A percentile compares a stretch with the other conserved stretches of the same genome.
Conservation (phyloP, 1,140 invertebrate species). For the Aphelinus certus region DNA sequence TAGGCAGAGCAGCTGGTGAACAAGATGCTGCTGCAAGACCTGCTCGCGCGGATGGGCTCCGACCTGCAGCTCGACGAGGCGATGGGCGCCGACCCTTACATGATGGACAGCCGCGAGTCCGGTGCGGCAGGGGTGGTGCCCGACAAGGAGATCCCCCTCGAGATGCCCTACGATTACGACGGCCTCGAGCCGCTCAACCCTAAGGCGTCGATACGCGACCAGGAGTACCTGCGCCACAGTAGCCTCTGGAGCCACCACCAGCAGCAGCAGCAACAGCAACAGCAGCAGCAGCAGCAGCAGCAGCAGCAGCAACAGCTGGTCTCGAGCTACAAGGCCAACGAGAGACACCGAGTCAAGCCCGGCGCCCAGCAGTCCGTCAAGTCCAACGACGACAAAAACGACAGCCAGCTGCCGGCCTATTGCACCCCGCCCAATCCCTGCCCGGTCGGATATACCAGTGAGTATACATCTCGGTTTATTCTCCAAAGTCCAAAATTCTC, state of each 20-base stretch:
- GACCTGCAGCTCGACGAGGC: slow-evolving; percentile 65
- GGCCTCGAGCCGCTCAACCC: slow-evolving; percentile 70
- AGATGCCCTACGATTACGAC: slow-evolving; percentile 70
- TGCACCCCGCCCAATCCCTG: slow-evolving; percentile 99
- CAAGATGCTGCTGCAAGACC: slow-evolving; percentile 72
- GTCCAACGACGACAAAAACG: slow-evolving; percentile 82
- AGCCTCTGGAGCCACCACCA: slow-evolving; percentile 83
- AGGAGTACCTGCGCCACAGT: slow-evolving; percentile 90
- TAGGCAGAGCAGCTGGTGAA: slow-evolving; percentile 63
- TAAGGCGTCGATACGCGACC: slow-evolving; percentile 82
- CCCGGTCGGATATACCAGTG: slow-evolving; percentile 85
- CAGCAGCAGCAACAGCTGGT: slow-evolving; percentile 85
- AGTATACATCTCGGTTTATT: slow-evolving; percentile 24
- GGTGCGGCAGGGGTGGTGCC: slow-evolving; percentile 59
- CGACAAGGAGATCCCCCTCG: slow-evolving; percentile 61
- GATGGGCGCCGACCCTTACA: slow-evolving; percentile 63
- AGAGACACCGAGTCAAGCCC: slow-evolving; percentile 55
- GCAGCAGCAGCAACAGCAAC: slow-evolving; percentile 84
- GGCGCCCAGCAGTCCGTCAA: slow-evolving; percentile 61
- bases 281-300: slow-evolving; percentile 72
- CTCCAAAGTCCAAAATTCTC: too few species aligned
- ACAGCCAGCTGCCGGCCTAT: slow-evolving; percentile 93
- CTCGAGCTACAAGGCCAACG: slow-evolving; percentile 73
- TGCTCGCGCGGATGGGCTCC: slow-evolving; percentile 76
- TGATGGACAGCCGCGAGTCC: slow-evolving; percentile 72